Percentiles rank a stretch among this genome's conserved stretches.
Conservation (phyloP, 1,140 invertebrate species). For the Semibalanus balanoides region DNA sequence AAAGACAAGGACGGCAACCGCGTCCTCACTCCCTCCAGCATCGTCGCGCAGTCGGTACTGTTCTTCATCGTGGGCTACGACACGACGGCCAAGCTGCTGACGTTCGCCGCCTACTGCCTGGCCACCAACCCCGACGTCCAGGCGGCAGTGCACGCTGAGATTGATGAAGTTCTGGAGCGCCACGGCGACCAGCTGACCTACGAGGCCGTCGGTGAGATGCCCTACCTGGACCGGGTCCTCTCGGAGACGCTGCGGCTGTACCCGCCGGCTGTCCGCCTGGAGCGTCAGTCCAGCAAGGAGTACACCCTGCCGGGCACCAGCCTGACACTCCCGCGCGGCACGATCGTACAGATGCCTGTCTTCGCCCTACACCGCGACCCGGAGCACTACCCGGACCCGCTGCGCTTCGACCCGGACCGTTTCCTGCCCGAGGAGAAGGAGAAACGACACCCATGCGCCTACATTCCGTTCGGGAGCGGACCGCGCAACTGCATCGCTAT, state of each 20-base stretch:
- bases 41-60: constrained; percentile 24
- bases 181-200: too few relatives aligned
- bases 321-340: constrained; percentile 16
- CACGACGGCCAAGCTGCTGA: constrained; percentile 24
- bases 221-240: not conserved
- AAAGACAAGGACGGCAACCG: not conserved
- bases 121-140: constrained; percentile 26
- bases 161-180: too few relatives aligned
- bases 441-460: constrained; percentile 49
- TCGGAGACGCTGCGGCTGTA: constrained; percentile 46
- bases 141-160: constrained; percentile 26
- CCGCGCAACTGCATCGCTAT: constrained; percentile 30
- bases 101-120: constrained; percentile 24
- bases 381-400: constrained; percentile 46
- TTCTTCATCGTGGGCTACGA: constrained; percentile 30
- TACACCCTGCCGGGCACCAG: constrained; percentile 34
- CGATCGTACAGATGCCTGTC: constrained; percentile 20
- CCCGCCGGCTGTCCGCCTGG: constrained; percentile 41
- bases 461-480: constrained; percentile 59
- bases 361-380: constrained; percentile 45
- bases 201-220: too few relatives aligned
- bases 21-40: not conserved
- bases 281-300: constrained; percentile 38
- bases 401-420: too few relatives aligned
- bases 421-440: too few relatives aligned